These are phyloP conservation scores for Charaxes varanes DNA, from an alignment of 1,140 invertebrate species.

Conservation along the genomic window DNA sequence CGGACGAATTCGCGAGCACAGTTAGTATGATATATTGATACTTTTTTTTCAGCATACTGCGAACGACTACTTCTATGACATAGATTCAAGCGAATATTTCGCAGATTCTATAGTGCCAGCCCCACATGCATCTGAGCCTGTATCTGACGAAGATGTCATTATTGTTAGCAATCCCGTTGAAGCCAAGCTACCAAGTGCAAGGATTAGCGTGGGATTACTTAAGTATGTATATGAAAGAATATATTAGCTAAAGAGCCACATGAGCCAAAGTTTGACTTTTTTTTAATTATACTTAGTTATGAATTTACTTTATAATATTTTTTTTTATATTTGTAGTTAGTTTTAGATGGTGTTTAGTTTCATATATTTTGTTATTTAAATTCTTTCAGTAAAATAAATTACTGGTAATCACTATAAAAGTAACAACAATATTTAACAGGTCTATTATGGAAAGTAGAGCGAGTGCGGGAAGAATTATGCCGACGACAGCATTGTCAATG, in stretches of 20 bases:
- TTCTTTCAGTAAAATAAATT: too few relatives aligned
- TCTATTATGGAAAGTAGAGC: conserved; percentile 21
- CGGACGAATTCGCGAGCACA: too few relatives aligned
- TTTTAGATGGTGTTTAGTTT: too few relatives aligned
- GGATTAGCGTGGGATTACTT: conserved; percentile 38
- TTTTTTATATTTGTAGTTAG: too few relatives aligned
- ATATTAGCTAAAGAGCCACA: too few relatives aligned
- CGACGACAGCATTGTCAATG: conserved; percentile 18
- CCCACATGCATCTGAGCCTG: not conserved
- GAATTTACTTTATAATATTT: too few relatives aligned
- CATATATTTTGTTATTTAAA: too few relatives aligned
- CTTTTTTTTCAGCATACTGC: conserved; percentile 20
- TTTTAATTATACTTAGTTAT: too few relatives aligned
- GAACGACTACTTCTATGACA: conserved; percentile 35
- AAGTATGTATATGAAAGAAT: too few relatives aligned
- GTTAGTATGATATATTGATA: not conserved
- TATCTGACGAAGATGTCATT: conserved; percentile 27
- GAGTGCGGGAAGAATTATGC: conserved; percentile 20
- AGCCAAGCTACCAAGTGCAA: conserved; percentile 36
- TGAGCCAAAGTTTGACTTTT: too few relatives aligned
- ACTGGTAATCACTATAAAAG: too few relatives aligned
- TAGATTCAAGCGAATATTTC: conserved; percentile 23
- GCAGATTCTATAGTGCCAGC: not conserved
- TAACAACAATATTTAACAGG: too few relatives aligned
- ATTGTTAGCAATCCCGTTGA: conserved; percentile 45